A percentile compares a stretch with the other conserved stretches of the same genome.
Evolutionary conservation across 2,888 invertebrate genomes (phyloP).

Genomic region (Cyclophora punctaria): DNA sequence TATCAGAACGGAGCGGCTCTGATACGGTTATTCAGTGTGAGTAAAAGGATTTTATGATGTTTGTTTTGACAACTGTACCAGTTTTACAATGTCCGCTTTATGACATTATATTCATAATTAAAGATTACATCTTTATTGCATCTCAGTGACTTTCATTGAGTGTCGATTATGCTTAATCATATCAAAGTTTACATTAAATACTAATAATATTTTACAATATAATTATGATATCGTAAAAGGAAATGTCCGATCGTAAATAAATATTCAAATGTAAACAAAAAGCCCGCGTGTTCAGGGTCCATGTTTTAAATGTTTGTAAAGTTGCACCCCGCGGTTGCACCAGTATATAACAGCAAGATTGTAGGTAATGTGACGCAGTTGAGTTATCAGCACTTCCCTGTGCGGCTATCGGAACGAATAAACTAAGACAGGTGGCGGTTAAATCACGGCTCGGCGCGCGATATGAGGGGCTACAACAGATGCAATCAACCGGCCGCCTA

Average conservation of each 20-base stretch:
- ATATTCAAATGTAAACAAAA: too few species aligned
- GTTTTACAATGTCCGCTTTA: conserved; percentile 19
- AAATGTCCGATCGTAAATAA: too few species aligned
- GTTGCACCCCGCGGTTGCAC: too few species aligned
- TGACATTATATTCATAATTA: conserved; percentile 21
- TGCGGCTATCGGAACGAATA: conserved; percentile 50
- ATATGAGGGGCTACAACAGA: conserved; percentile 52
- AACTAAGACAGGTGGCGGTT: conserved; percentile 56
- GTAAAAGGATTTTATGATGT: conserved; percentile 21
- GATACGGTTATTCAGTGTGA: conserved; percentile 20
- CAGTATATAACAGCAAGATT: conserved; percentile 6
- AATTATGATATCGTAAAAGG: too few species aligned
- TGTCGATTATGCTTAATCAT: too few species aligned
- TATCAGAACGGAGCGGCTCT: conserved; percentile 20
- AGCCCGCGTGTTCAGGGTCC: too few species aligned
- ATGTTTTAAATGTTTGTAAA: too few species aligned
- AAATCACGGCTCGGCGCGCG: conserved; percentile 47
- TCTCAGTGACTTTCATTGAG: too few species aligned
- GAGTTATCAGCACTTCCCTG: conserved; percentile 39
- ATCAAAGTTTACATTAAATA: too few species aligned
- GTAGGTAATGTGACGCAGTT: conserved; percentile 15
- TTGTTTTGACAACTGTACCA: conserved; percentile 25
- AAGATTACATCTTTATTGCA: conserved; percentile 5
- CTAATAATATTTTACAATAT: too few species aligned
- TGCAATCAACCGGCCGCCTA: conserved; percentile 33